These are phyloP conservation scores for Phenganax marumi DNA, from an alignment of 92 coral and sea anemone species.

Conservation along the genomic window DNA sequence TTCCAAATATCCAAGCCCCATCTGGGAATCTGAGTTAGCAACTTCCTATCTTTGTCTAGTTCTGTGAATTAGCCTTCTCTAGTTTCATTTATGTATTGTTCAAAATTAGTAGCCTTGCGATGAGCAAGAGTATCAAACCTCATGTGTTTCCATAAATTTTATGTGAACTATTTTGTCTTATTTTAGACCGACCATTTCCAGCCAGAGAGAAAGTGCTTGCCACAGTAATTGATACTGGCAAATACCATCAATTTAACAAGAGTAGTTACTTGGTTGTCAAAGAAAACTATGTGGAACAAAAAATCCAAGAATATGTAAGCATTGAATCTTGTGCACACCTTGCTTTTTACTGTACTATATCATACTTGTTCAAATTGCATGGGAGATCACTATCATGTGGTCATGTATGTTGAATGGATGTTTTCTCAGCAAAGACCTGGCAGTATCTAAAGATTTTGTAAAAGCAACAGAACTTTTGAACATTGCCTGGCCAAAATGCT, in stretches of 20 bases:
- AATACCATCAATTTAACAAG: conserved; percentile 60
- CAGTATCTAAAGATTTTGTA: no score
- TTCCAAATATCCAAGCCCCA: no score
- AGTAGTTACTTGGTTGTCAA: conserved; percentile 76
- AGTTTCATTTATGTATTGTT: no score
- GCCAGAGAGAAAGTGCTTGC: conserved; percentile 85
- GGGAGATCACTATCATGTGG: no score
- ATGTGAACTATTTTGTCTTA: neutral
- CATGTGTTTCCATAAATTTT: no score
- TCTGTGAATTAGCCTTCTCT: neutral
- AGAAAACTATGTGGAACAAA: conserved; percentile 76
- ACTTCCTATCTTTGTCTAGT: neutral
- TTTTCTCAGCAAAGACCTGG: no score
- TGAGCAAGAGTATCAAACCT: no score
- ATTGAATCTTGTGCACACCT: neutral
- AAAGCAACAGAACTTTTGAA: no score
- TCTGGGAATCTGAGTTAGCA: neutral
- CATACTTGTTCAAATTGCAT: neutral
- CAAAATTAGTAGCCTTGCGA: no score
- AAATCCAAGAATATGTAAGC: conserved; percentile 78
- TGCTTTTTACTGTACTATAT: neutral
- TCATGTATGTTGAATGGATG: no score
- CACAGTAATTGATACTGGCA: conserved; percentile 71
- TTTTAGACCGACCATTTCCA: conserved; percentile 83
- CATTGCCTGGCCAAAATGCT: no score